Percentiles rank a stretch among this genome's conserved stretches.
These are phyloP conservation scores for Vidua macroura DNA, from an alignment of 2,113 vertebrate genomes.

Conservation along the genomic window DNA sequence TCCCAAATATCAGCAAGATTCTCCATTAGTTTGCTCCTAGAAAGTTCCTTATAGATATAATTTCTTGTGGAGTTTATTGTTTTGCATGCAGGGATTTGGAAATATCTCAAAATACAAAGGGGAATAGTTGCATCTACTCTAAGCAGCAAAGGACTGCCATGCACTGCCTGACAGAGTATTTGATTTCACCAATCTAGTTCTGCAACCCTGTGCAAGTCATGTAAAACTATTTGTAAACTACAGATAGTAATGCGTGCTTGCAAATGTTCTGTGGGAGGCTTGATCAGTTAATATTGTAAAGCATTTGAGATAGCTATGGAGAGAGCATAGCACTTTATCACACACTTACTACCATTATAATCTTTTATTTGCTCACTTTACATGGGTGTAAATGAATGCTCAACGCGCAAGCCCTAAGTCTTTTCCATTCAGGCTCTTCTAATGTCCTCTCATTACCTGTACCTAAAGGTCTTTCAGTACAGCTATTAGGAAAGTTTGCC, in stretches of 20 bases:
- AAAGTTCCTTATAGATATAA: background rate
- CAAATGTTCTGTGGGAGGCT: background rate
- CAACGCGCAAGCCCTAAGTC: background rate
- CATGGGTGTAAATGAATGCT: background rate
- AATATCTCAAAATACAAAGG: background rate
- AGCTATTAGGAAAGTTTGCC: background rate
- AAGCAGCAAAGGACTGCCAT: background rate
- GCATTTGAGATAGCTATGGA: background rate
- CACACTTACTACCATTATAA: background rate
- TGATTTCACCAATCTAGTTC: background rate
- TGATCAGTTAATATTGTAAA: constrained; percentile 29
- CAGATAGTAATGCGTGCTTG: background rate
- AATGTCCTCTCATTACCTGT: background rate
- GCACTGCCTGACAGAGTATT: background rate
- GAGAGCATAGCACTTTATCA: background rate
- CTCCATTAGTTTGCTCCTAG: background rate
- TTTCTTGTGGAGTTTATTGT: background rate
- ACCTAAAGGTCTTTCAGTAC: background rate
- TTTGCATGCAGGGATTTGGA: background rate
- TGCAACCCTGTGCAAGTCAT: background rate
- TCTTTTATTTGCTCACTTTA: background rate
- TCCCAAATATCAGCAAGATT: background rate
- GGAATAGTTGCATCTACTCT: background rate
- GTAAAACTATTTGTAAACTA: background rate
- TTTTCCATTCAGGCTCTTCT: background rate